Conservation (phyloP, 2,888 invertebrate species). For the Limnephilus rhombicus region DNA sequence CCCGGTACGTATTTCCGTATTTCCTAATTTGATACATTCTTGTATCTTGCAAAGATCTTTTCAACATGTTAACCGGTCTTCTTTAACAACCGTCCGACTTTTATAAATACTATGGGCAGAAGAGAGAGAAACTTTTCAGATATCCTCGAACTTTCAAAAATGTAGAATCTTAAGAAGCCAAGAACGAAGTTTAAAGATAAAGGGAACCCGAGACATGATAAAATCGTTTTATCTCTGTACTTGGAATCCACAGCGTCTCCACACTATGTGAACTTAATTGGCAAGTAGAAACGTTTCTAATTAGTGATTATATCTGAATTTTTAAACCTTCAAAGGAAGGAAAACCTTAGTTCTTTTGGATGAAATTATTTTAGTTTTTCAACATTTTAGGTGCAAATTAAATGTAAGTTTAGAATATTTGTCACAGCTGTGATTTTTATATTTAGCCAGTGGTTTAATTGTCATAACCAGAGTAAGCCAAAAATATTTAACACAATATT, state of each 20-base stretch:
- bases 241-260: not conserved
- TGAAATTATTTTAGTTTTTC: not conserved
- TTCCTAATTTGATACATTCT: not conserved
- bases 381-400: not conserved
- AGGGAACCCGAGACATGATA: constrained; percentile 10
- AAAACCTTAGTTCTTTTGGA: not conserved
- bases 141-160: constrained; percentile 23
- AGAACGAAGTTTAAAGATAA: constrained; percentile 15
- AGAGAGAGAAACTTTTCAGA: constrained; percentile 22
- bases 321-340: not conserved
- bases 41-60: not conserved
- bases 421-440: not conserved
- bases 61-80: not conserved
- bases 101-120: constrained; percentile 34
- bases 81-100: not conserved
- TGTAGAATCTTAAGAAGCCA: not conserved
- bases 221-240: constrained; percentile 25
- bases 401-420: not conserved
- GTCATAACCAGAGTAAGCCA: not conserved
- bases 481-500: too few relatives aligned
- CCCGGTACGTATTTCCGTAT: not conserved
- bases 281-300: not conserved
- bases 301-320: not conserved
- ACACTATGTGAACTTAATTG: not conserved
- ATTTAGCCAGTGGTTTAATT: not conserved